Evolutionary conservation across 2,113 vertebrate genomes (phyloP).

Genomic region (Erythrolamprus reginae): DNA sequence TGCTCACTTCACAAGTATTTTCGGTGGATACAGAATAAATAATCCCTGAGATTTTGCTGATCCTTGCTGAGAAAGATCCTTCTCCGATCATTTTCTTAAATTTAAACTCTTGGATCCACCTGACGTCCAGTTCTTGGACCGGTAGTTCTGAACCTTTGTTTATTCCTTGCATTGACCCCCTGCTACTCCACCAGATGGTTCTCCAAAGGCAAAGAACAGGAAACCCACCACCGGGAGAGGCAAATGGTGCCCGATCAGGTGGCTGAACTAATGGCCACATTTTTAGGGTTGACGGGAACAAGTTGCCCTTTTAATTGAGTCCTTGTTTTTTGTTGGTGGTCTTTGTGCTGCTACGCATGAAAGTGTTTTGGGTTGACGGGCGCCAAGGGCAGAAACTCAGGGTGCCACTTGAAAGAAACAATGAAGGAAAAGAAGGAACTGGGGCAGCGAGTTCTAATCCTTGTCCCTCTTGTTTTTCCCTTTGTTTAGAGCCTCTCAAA

Average conservation of each 20-base stretch:
- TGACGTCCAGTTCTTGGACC: not conserved
- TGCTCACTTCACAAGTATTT: not conserved
- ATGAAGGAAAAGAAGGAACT: not conserved
- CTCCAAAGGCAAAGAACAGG: not conserved
- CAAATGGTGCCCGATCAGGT: not conserved
- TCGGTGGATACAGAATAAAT: not conserved
- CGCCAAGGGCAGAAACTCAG: not conserved
- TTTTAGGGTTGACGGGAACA: not conserved
- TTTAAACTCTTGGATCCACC: not conserved
- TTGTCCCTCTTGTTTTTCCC: not conserved
- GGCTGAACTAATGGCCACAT: not conserved
- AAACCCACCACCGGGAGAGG: not conserved
- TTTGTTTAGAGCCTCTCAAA: constrained; percentile 75
- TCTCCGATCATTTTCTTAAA: not conserved
- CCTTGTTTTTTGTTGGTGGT: not conserved
- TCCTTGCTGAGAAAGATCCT: not conserved
- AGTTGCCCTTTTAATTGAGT: not conserved
- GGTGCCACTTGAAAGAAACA: not conserved
- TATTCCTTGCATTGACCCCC: not conserved
- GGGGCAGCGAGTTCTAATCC: constrained; percentile 12
- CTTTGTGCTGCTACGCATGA: no score
- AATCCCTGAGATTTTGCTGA: not conserved
- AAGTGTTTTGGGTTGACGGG: not conserved
- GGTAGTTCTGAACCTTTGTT: not conserved
- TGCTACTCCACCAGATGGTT: not conserved